Base-by-base conservation (phyloP, 2,888 invertebrate species). In the Nasonovia ribisnigri region DNA sequence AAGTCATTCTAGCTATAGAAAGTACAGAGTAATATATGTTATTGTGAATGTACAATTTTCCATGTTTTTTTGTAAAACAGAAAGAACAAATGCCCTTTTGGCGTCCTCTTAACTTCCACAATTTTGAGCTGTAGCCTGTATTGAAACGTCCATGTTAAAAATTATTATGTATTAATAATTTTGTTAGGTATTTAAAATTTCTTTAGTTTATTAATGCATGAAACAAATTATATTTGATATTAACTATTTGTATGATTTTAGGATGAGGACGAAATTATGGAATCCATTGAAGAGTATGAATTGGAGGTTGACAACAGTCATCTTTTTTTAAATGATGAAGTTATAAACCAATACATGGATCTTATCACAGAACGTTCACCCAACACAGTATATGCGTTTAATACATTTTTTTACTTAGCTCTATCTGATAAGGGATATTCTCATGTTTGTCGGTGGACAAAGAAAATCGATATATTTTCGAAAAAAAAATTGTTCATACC, bases 331-430 rank as follows among this genome's bases (percentile, higher is more conserved):
- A 90, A 93, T 67, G 90, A 93, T 86, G 93, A 96, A 96, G 96
- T 99, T 0, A 99, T 99, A 77, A 99, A 99, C 96, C 99, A 98
- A 96, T 99, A 99, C 96, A 98, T 99, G 98, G 98, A 98, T 95
- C 96, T 99, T 93, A 96, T 99, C 92, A 98, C 97, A 95, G 97
- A 98, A 95, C 96, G 99, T 92, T 97, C 97, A 10, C 93, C 93
- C 48, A 54, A 89, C 0, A 97, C 96, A 95, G 97, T 98, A 0
- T 98, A 99, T 95, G 97, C 98, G 0, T 98, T 99, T 96, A 99
- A 98, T 95, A 99, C 99, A 0, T 99, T 99, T 96, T 99, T 99
- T 96, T 98, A 98, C 95, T 97, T 98, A 1, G 98, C 98, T 95
- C 96, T 99, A 84, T 96, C 97, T 95, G 97, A 97, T 94, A 97